Base-by-base conservation (phyloP, 2,888 invertebrate genomes). In the Euzophera pinguis region DNA sequence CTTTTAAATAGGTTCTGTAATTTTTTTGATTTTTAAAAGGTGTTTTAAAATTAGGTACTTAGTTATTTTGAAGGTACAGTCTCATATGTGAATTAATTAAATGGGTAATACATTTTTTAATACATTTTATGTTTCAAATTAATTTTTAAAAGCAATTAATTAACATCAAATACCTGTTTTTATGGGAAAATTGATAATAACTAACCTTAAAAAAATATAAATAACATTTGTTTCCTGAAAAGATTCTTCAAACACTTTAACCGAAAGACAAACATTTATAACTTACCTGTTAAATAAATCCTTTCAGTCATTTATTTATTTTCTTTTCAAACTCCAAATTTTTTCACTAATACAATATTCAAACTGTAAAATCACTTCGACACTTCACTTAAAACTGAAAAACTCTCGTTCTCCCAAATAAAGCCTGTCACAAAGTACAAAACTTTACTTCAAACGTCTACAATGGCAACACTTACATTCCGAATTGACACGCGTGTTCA, bases 401-500 rank as follows among this genome's bases (percentile, higher is more conserved):
- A 7, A 16, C 41, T n/a, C 16, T 39, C 16, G 39, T 50, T 39
- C 38, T n/a, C 13, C 48, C 29, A 22, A 49, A 35, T 35, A 16
- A 27, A 38, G 5, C 12, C 8, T 27, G 10, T 50, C 49, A 50
- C 49, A 50, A 14, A 39, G 17, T 17, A 22, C 22, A 14, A 39
- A 50, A 50, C 39, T 50, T 39, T 32, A 39, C 22, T 50, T 3
- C 10, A 7, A 29, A 50, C 38, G 50, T 50, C 39, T 50, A 47
- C 8, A 41, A 32, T 38, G 17, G 35, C 34, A 35, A 35, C 38
- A 53, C 17, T 53, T 45, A 49, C 42, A 13, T 13, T 48, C 22
- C 22, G 22, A 22, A 22, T 29, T 35, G 38, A 37, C 38, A 39
- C 49, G 49, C 39, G 49, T 14, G 59, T 55, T 62, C 55, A 60